Evolutionary conservation across 2,113 vertebrate genomes (phyloP).

Genomic region (Oostethus manadensis): DNA sequence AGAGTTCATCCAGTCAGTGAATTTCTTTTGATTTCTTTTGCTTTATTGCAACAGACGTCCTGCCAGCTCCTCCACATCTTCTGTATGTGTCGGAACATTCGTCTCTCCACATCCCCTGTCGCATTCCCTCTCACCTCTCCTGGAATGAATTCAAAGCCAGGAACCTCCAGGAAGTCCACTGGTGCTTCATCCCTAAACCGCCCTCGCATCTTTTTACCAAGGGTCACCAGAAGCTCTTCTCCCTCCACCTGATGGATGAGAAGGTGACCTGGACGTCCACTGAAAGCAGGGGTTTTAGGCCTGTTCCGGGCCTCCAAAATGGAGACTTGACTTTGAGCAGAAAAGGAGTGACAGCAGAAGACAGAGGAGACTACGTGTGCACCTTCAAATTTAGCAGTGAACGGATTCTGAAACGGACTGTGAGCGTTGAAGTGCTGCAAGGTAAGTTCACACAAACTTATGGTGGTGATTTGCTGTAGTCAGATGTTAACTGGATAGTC

Average conservation of each 20-base stretch:
- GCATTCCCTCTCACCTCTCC: conserved; percentile 11
- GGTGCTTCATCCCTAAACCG: conserved; percentile 42
- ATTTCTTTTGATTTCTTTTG: neutral
- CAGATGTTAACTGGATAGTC: too few species aligned
- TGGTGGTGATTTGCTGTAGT: neutral
- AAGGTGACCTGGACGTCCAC: neutral
- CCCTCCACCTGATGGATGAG: neutral
- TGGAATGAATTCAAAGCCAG: conserved; percentile 28
- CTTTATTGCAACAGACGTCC: conserved; percentile 48
- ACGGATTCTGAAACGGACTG: neutral
- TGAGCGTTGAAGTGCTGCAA: conserved; percentile 55
- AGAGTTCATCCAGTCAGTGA: too few species aligned
- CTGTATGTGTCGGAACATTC: conserved; percentile 41
- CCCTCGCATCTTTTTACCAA: neutral
- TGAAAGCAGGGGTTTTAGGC: fast-evolving
- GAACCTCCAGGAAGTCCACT: conserved; percentile 27
- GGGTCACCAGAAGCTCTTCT: neutral
- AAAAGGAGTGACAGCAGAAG: neutral
- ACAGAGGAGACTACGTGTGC: conserved; percentile 56
- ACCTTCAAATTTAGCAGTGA: conserved; percentile 23
- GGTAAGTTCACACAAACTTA: conserved; percentile 48
- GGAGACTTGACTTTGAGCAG: conserved; percentile 36
- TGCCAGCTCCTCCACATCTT: neutral
- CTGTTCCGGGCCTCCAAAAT: fast-evolving
- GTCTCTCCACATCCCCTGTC: conserved; percentile 48